These are phyloP conservation scores for Brassicogethes aeneus DNA, from an alignment of 2,888 invertebrate species.

Conservation along the genomic window DNA sequence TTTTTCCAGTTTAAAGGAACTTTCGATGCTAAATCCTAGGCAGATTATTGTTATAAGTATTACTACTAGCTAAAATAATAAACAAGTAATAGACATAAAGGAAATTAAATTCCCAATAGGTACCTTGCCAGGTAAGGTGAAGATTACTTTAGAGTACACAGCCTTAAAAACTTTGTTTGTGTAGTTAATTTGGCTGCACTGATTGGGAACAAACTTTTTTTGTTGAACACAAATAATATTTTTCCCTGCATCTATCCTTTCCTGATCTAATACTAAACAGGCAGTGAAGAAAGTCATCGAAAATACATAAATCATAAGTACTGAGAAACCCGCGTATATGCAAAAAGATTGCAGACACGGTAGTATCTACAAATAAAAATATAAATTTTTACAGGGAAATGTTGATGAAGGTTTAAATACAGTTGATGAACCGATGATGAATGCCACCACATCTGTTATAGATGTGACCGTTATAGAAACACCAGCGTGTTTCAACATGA, in stretches of 20 bases:
- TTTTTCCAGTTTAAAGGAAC: slow-evolving; percentile 58
- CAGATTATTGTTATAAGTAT: slow-evolving; percentile 51
- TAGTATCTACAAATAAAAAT: slow-evolving; percentile 48
- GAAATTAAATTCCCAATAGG: slow-evolving; percentile 9
- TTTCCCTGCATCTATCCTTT: slow-evolving; percentile 50
- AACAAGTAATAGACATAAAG: not conserved
- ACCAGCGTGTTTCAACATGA: slow-evolving; percentile 70
- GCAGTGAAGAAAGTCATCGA: slow-evolving; percentile 77
- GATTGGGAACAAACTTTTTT: slow-evolving; percentile 43
- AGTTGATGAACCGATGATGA: slow-evolving; percentile 70
- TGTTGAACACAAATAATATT: slow-evolving; percentile 63
- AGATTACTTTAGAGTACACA: slow-evolving; percentile 55
- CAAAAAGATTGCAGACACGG: slow-evolving; percentile 77
- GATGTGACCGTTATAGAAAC: slow-evolving; percentile 79
- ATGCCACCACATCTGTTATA: slow-evolving; percentile 71
- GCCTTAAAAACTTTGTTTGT: slow-evolving; percentile 50
- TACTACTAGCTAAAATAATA: slow-evolving; percentile 42
- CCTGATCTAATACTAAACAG: slow-evolving; percentile 63
- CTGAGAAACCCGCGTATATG: slow-evolving; percentile 68
- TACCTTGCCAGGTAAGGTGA: slow-evolving; percentile 59
- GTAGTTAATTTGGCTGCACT: slow-evolving; percentile 46
- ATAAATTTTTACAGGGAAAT: not conserved
- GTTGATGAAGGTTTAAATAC: slow-evolving; percentile 36
- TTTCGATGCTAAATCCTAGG: slow-evolving; percentile 53
- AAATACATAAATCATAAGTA: slow-evolving; percentile 64